These are phyloP conservation scores for Rhopalosiphum maidis DNA, from an alignment of 1,140 invertebrate genomes.

Conservation along the genomic window DNA sequence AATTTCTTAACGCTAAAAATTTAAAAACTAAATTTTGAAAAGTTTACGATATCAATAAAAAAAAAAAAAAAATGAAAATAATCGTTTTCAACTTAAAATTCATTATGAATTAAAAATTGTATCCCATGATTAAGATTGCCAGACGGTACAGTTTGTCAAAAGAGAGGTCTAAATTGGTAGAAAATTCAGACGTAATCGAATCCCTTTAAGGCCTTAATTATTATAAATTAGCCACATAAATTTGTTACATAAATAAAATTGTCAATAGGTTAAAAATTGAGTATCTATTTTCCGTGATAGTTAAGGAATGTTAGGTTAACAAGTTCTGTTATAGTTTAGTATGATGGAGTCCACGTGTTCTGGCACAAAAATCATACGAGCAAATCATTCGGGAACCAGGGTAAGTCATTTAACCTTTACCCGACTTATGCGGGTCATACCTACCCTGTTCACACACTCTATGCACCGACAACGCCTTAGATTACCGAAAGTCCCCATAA, in stretches of 20 bases:
- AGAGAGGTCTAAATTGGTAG: background rate
- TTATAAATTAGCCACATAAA: background rate
- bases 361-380: background rate
- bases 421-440: background rate
- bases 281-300: background rate
- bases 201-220: background rate
- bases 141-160: background rate
- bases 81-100: background rate
- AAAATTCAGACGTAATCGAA: background rate
- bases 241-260: background rate
- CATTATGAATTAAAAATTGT: background rate
- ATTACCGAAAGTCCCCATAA: background rate
- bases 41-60: no score
- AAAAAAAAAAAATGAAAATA: background rate
- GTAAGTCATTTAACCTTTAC: background rate
- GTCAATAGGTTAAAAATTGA: background rate
- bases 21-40: no score
- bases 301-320: background rate
- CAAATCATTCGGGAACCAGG: background rate
- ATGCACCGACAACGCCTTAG: background rate
- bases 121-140: background rate
- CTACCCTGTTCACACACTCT: background rate
- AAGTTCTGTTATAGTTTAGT: background rate
- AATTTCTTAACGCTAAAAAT: no score
- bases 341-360: background rate